phyloP scores from a whole-genome alignment of 2,113 vertebrate species.

The Ranitomeya imitator region DNA sequence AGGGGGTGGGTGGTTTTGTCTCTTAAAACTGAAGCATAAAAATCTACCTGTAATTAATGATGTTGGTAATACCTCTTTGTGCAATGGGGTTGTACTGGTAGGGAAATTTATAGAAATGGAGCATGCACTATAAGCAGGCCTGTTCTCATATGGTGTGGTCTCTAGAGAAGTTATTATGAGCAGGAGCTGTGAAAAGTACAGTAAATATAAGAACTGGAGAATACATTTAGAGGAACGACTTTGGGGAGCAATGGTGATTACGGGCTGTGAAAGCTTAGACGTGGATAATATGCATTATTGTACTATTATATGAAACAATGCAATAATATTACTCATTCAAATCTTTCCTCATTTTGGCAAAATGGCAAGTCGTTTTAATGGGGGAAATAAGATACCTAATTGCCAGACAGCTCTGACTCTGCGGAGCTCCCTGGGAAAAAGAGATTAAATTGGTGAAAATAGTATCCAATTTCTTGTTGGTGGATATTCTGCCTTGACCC shows the following conservation, averaged over 20 bases:
- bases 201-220: background rate
- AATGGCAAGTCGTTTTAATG: background rate
- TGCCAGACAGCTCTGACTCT: too few relatives aligned
- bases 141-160: background rate
- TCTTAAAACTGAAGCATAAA: conserved; percentile 16
- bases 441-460: too few relatives aligned
- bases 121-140: conserved; percentile 7
- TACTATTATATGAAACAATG: background rate
- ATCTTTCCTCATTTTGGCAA: background rate
- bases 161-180: conserved; percentile 14
- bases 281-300: background rate
- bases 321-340: background rate
- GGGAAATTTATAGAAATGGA: conserved; percentile 30
- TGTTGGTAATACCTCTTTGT: background rate
- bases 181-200: background rate
- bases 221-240: background rate
- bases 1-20: background rate
- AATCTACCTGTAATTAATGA: conserved; percentile 15
- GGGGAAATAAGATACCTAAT: background rate
- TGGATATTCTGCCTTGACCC: too few relatives aligned
- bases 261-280: background rate
- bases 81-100: background rate
- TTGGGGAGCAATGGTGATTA: background rate
- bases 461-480: too few relatives aligned
- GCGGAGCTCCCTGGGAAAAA: too few relatives aligned